phyloP scores from a whole-genome alignment of 1,140 invertebrate species.

The Ericerus pela region DNA sequence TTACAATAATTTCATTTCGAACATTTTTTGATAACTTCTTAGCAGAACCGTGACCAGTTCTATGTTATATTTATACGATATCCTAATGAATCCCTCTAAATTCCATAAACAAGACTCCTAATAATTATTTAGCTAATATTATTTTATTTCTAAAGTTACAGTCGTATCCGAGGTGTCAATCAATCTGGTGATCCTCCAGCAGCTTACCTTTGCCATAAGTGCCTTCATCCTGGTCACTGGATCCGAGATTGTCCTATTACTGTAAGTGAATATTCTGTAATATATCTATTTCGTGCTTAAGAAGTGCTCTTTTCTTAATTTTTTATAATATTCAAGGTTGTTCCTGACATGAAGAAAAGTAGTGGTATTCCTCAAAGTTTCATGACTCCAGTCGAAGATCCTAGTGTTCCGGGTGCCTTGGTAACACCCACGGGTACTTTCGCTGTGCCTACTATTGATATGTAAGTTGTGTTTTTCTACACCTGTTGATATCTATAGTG shows the following conservation, averaged over 20 bases:
- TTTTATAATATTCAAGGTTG: conserved; percentile 29
- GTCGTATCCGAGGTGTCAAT: conserved; percentile 68
- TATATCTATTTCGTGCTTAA: neutral
- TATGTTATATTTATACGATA: too few relatives aligned
- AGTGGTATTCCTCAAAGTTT: conserved; percentile 97
- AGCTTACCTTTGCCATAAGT: conserved; percentile 83
- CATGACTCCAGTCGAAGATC: conserved; percentile 82
- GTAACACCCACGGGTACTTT: conserved; percentile 82
- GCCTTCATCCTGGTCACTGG: conserved; percentile 85
- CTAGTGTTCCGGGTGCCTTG: conserved; percentile 77
- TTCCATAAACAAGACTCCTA: too few relatives aligned
- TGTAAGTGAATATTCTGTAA: conserved; percentile 13
- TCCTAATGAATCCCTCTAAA: too few relatives aligned
- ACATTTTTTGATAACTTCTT: neutral
- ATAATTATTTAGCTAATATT: too few relatives aligned
- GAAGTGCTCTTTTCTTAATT: neutral
- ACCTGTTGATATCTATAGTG: conserved; percentile 33
- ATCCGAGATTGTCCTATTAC: conserved; percentile 64
- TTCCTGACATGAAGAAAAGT: conserved; percentile 71
- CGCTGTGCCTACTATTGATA: conserved; percentile 80
- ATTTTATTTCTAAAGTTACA: conserved; percentile 48
- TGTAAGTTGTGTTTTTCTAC: conserved; percentile 43
- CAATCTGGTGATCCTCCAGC: conserved; percentile 75
- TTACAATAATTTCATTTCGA: too few relatives aligned
- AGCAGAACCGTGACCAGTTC: too few relatives aligned